phyloP scores from a whole-genome alignment of 2,113 vertebrate genomes.

The Climacteris rufus region DNA sequence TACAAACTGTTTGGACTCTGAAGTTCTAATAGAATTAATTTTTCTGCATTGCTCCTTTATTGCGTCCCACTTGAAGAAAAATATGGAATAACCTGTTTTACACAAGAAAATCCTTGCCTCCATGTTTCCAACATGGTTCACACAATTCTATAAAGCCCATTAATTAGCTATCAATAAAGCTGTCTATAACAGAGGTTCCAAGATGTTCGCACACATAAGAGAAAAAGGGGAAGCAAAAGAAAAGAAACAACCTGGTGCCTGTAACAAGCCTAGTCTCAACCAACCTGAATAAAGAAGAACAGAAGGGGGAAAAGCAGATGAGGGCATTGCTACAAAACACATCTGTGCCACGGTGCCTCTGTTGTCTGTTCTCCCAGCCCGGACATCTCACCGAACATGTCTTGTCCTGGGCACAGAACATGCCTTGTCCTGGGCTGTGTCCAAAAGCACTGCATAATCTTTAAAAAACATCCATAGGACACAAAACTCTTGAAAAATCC shows the following conservation, averaged over 20 bases:
- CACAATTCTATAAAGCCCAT: neutral
- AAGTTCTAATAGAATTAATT: neutral
- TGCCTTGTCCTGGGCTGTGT: neutral
- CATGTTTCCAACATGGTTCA: neutral
- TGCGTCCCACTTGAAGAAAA: neutral
- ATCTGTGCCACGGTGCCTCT: neutral
- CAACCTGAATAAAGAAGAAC: neutral
- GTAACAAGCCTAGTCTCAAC: neutral
- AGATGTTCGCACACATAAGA: neutral
- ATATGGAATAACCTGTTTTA: neutral
- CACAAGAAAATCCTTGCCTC: neutral
- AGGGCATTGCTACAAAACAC: neutral
- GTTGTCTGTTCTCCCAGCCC: neutral
- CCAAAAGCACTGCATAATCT: neutral
- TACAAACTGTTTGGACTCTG: neutral
- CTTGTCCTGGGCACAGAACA: neutral
- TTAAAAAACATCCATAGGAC: neutral
- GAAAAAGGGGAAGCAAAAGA: neutral
- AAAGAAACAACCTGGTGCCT: neutral
- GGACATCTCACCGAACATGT: neutral
- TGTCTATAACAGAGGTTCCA: neutral
- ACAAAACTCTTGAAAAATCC: neutral
- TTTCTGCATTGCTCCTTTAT: neutral
- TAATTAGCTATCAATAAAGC: neutral
- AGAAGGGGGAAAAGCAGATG: neutral